Conservation (phyloP, 2,797 vertebrate genomes). For the Lateolabrax maculatus region DNA sequence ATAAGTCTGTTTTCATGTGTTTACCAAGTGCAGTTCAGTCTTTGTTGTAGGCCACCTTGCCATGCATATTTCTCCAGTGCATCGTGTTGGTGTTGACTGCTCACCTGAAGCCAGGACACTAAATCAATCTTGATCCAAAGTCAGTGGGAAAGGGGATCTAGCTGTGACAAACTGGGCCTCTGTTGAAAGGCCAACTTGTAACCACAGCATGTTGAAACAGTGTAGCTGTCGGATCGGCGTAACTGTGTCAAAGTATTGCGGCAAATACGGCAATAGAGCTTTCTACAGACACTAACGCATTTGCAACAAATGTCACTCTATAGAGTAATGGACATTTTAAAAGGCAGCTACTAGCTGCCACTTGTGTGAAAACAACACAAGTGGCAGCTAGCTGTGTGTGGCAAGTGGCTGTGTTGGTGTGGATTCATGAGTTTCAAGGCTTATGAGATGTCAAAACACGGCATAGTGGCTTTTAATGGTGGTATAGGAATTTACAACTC, state of each 20-base stretch:
- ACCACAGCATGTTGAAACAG: neutral
- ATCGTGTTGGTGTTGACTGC: neutral
- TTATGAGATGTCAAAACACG: too few species aligned
- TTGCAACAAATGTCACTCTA: too few species aligned
- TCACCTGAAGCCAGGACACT: neutral
- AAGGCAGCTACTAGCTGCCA: neutral
- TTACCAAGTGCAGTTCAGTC: neutral
- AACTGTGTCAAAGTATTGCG: neutral
- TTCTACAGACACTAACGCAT: too few species aligned
- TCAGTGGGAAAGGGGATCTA: neutral
- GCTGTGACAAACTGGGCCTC: neutral
- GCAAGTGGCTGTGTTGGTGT: too few species aligned
- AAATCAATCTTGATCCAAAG: neutral
- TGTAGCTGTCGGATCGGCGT: neutral
- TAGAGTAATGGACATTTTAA: too few species aligned
- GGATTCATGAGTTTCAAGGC: too few species aligned
- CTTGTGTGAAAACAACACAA: too few species aligned
- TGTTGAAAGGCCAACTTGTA: conserved; percentile 6
- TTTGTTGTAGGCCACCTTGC: neutral
- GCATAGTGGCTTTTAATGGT: too few species aligned
- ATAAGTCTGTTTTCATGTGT: neutral
- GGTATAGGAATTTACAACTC: neutral
- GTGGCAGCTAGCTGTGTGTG: too few species aligned
- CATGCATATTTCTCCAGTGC: neutral
- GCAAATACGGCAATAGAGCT: too few species aligned